Evolutionary conservation across 2,888 invertebrate species (phyloP).

Genomic region (Aquatica leii): DNA sequence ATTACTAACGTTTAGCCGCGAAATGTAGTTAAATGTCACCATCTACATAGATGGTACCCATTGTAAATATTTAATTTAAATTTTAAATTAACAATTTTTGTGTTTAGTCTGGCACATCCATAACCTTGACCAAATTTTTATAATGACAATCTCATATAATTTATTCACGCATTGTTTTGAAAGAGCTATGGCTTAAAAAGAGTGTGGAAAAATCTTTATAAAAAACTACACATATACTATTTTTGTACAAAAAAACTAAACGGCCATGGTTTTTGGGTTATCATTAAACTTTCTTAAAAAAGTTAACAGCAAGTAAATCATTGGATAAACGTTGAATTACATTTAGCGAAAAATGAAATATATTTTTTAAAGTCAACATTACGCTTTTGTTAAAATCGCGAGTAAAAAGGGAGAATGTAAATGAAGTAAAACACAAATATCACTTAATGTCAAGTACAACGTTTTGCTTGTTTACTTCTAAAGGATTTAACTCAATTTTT

Average conservation of each 20-base stretch:
- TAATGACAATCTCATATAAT: too few relatives aligned
- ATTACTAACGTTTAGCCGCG: too few relatives aligned
- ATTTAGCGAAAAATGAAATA: too few relatives aligned
- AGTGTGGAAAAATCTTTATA: background rate
- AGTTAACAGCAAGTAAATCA: too few relatives aligned
- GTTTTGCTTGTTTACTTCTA: constrained; percentile 21
- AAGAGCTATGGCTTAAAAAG: too few relatives aligned
- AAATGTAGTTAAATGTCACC: background rate
- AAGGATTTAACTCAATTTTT: constrained; percentile 26
- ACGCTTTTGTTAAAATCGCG: constrained; percentile 12
- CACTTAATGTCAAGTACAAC: constrained; percentile 29
- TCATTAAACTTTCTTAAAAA: too few relatives aligned
- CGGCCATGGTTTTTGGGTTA: too few relatives aligned
- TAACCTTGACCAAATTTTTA: constrained; percentile 7
- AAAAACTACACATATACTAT: background rate
- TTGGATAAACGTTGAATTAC: too few relatives aligned
- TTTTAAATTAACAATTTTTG: background rate
- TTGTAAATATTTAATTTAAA: constrained; percentile 8
- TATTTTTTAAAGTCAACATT: background rate
- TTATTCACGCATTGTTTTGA: too few relatives aligned
- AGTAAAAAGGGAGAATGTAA: constrained; percentile 25
- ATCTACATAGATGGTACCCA: background rate
- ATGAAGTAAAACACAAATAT: constrained; percentile 30
- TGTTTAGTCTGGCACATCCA: background rate
- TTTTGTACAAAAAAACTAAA: background rate